phyloP scores from a whole-genome alignment of 2,113 vertebrate genomes.

The Triplophysa tibetana region DNA sequence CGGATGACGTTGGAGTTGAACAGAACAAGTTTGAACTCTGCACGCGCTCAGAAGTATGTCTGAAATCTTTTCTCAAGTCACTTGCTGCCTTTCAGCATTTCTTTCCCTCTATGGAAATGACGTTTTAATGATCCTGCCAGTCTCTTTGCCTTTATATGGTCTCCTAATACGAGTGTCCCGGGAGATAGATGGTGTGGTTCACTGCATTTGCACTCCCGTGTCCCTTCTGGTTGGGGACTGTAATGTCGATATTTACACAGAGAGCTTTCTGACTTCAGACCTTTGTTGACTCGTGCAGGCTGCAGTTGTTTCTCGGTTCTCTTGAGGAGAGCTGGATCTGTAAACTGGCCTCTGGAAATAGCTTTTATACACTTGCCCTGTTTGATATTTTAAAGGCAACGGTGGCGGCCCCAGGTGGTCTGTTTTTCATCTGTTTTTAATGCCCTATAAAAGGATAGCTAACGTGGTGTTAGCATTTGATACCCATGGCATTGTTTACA shows the following conservation, averaged over 20 bases:
- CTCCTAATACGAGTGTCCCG: slow-evolving; percentile 21
- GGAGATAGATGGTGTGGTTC: slow-evolving; percentile 27
- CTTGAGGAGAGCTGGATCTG: not conserved
- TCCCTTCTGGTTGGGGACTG: not conserved
- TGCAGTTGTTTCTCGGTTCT: not conserved
- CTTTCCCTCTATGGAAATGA: slow-evolving; percentile 56
- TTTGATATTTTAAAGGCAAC: not conserved
- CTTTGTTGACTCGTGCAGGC: slow-evolving; percentile 1
- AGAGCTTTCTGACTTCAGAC: slow-evolving; percentile 23
- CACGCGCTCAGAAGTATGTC: not conserved
- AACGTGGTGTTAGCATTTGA: slow-evolving; percentile 17
- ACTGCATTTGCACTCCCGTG: slow-evolving; percentile 48
- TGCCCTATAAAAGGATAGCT: slow-evolving; percentile 31
- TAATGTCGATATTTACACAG: slow-evolving; percentile 17
- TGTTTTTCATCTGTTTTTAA: slow-evolving; percentile 29
- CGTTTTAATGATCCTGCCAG: slow-evolving; percentile 46
- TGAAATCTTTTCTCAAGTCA: slow-evolving; percentile 9
- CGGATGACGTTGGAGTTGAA: not conserved
- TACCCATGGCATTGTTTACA: slow-evolving; percentile 22
- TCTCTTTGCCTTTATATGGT: slow-evolving; percentile 60
- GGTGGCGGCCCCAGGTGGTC: slow-evolving; percentile 28
- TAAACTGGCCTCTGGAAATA: slow-evolving; percentile 10
- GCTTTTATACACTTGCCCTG: slow-evolving; percentile 19
- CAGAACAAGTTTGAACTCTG: not conserved
- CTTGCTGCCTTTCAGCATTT: slow-evolving; percentile 34